Evolutionary conservation across 1,140 invertebrate species (phyloP).

Genomic region (Periplaneta americana): DNA sequence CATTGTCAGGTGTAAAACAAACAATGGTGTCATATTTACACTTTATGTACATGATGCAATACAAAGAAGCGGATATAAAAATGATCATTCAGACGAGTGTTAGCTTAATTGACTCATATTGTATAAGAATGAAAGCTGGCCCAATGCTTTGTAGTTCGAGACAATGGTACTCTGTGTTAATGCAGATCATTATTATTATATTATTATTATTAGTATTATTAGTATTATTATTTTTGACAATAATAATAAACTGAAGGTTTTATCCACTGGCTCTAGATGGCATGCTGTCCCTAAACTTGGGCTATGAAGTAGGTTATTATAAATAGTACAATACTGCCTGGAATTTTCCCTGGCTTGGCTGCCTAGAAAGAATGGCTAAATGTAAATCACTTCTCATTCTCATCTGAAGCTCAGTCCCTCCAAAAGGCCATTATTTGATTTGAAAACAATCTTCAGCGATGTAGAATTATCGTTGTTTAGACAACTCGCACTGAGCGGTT

Average conservation of each 20-base stretch:
- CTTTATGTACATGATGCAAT: slow-evolving; percentile 25
- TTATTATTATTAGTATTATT: not conserved
- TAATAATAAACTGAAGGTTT: slow-evolving; percentile 13
- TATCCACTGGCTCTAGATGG: slow-evolving; percentile 10
- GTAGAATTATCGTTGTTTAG: slow-evolving; percentile 16
- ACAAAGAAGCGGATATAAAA: slow-evolving; percentile 23
- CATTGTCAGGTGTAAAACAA: slow-evolving; percentile 29
- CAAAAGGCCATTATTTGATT: not conserved
- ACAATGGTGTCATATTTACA: slow-evolving; percentile 30
- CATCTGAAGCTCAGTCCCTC: not conserved
- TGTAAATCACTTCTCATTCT: slow-evolving; percentile 3
- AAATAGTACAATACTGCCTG: slow-evolving; percentile 6
- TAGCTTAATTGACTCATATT: slow-evolving; percentile 23
- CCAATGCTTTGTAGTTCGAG: slow-evolving; percentile 14
- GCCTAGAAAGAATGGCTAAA: slow-evolving; percentile 12
- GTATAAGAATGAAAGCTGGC: slow-evolving; percentile 18
- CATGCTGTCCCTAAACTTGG: slow-evolving; percentile 10
- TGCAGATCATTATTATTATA: not conserved
- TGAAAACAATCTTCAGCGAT: not conserved
- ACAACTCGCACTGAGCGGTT: slow-evolving; percentile 6
- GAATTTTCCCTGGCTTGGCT: slow-evolving; percentile 12
- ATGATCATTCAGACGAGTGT: slow-evolving; percentile 18
- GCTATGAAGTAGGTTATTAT: slow-evolving; percentile 9
- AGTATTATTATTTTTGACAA: not conserved
- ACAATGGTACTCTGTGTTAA: not conserved